Percentiles rank a stretch among this genome's conserved stretches.
Evolutionary conservation across 1,140 invertebrate species (phyloP).

Genomic region (Lucilia sericata): DNA sequence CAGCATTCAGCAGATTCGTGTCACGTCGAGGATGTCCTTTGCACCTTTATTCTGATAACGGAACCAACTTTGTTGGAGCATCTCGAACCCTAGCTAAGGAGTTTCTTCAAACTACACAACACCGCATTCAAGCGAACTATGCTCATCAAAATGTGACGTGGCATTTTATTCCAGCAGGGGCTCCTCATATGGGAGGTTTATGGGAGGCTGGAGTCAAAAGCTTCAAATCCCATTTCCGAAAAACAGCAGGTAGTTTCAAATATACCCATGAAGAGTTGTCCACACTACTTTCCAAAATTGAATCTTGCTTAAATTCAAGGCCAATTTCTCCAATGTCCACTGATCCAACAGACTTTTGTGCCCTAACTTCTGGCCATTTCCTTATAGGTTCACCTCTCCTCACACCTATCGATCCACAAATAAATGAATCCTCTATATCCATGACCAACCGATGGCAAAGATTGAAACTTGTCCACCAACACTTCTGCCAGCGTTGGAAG

Average conservation of each 20-base stretch:
- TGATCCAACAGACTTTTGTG: neutral
- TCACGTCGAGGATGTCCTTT: too few relatives aligned
- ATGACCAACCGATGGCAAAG: neutral
- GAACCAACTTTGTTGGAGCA: too few relatives aligned
- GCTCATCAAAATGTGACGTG: neutral
- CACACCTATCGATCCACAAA: neutral
- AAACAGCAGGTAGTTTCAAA: neutral
- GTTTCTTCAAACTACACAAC: too few relatives aligned
- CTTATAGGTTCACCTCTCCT: neutral
- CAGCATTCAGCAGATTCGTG: too few relatives aligned
- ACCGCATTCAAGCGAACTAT: neutral
- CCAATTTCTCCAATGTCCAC: neutral
- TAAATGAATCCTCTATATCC: neutral
- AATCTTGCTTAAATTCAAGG: neutral
- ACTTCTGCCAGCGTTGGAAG: neutral
- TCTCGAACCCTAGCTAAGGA: too few relatives aligned
- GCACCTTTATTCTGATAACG: too few relatives aligned
- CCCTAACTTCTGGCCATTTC: neutral
- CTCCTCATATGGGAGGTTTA: too few relatives aligned
- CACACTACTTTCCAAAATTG: constrained; percentile 6
- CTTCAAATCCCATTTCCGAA: neutral
- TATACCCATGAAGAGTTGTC: neutral
- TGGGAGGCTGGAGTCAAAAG: too few relatives aligned
- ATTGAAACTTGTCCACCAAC: neutral
- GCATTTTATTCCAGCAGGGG: neutral